Evolutionary conservation across 2,113 vertebrate species (phyloP), one percentile per base, ranked within the genome.

Genomic region (Sturnus vulgaris): DNA sequence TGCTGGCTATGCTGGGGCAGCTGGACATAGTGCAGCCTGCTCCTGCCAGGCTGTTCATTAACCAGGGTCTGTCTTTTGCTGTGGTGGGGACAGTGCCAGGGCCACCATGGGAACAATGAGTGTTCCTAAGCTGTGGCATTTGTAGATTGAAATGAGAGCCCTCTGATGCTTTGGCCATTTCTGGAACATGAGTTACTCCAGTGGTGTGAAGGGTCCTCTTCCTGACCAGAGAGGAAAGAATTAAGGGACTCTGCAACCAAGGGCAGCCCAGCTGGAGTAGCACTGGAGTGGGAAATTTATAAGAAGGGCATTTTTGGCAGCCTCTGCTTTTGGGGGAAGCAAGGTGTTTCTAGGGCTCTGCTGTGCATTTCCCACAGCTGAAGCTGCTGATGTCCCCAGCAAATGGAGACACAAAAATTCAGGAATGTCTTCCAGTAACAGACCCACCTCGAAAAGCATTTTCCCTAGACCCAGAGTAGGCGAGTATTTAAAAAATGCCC

Each of bases 51-150:
- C 70, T 94, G 73, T 19, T 94, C 39, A 78, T 96, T 93, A 94
- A 93, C 81, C 60, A 70, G 20, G 7, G 9, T 8, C 68, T 11
- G 3, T 27, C 40, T 69, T 66, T 11, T 31, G 28, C 66, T 81
- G 39, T 22, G 27, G 20, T 55, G 64, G 37, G 42, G 47, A 42
- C 57, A 64, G n/a, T 1, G 3, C 52, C 69, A 79, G 47, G 69
- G 21, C 9, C 39, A 59, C 31, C 12, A 4, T 1, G 27, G 42
- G n/a, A 72, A 33, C 40, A 64, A 40, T 0, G 0, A 53, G 23
- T 0, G 0, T 19, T 93, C 63, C 50, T 42, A 76, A 60, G n/a
- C 53, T 1, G 2, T 3, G 6, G 5, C 1, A 2, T 57, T 49
- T 72, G 23, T 9, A 39, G n/a, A 31, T 25, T 65, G 53, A 88